Evolutionary conservation across 2,797 vertebrate genomes (phyloP), one percentile per base, ranked within the genome.

Genomic region (Allobates femoralis): DNA sequence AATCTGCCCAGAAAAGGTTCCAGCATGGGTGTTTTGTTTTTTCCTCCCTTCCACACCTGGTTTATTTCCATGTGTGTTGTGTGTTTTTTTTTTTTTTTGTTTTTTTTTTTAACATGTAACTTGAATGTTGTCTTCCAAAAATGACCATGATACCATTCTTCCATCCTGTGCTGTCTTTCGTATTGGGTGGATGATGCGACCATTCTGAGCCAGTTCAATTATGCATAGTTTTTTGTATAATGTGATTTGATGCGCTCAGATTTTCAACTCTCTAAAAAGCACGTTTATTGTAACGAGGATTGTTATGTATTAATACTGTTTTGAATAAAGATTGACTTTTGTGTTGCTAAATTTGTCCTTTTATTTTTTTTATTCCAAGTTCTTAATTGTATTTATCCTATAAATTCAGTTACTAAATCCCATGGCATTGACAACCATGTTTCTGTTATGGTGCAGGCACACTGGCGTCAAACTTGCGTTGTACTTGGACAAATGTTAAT

Each of bases 231-330:
- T 94, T 94, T 93, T 95, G 94, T 94, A 95, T 94, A 94, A 95
- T 94, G 93, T 94, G 91, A 93, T 94, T 95, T 94, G 93, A 91
- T 94, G 92, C 94, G 93, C 92, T 95, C 94, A 94, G 93, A 95
- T 92, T 93, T 91, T 92, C 94, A 94, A 46, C 41, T 46, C 93
- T 94, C 93, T 94, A 51, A 92, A 94, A 94, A 94, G 94, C 94
- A 95, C 92, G 94, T 95, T 94, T 94, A 94, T 94, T 95, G 94
- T 96, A 94, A 94, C 92, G 93, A 93, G 92, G 94, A 94, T 95
- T 95, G 94, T 95, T 95, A 93, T 95, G 95, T 95, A 95, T 94
- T 94, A 94, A 94, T 94, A 95, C 94, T 94, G 94, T 96, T 96
- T 95, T 95, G 94, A 95, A 95, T 96, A 96, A 96, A 96, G 95